Evolutionary conservation across 2,797 vertebrate species (phyloP).

Genomic region (Semaprochilodus insignis): DNA sequence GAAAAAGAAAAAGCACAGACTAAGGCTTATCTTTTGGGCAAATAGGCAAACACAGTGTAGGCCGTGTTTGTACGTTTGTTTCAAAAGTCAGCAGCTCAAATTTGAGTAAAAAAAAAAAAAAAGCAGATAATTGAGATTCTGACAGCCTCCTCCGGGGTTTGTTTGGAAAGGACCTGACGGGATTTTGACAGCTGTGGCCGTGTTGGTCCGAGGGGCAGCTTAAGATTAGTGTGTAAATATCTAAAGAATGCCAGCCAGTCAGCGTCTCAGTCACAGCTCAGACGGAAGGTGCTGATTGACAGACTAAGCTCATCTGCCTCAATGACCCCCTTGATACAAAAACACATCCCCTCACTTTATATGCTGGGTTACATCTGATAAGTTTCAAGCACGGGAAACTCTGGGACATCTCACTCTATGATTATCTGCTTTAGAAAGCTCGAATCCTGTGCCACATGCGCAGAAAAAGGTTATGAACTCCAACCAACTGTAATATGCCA

Average conservation of each 20-base stretch:
- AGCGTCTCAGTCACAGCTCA: slow-evolving; percentile 63
- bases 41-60: slow-evolving; percentile 26
- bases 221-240: slow-evolving; percentile 68
- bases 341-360: background rate
- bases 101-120: background rate
- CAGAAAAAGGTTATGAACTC: slow-evolving; percentile 32
- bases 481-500: background rate
- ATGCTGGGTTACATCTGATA: slow-evolving; percentile 30
- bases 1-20: background rate
- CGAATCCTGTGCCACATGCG: background rate
- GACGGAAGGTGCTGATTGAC: slow-evolving; percentile 76
- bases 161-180: slow-evolving; percentile 55
- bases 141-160: slow-evolving; percentile 46
- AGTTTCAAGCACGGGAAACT: slow-evolving; percentile 15
- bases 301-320: slow-evolving; percentile 75
- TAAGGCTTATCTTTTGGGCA: slow-evolving; percentile 32
- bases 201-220: slow-evolving; percentile 48
- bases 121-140: slow-evolving; percentile 66
- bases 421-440: slow-evolving; percentile 18
- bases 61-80: slow-evolving; percentile 34
- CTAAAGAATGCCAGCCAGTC: slow-evolving; percentile 77
- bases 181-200: slow-evolving; percentile 57
- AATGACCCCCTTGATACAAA: slow-evolving; percentile 63
- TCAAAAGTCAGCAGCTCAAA: slow-evolving; percentile 19
- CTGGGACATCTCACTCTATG: slow-evolving; percentile 9